phyloP scores from a whole-genome alignment of 2,113 vertebrate species.

The Sinocyclocheilus maitianheensis region DNA sequence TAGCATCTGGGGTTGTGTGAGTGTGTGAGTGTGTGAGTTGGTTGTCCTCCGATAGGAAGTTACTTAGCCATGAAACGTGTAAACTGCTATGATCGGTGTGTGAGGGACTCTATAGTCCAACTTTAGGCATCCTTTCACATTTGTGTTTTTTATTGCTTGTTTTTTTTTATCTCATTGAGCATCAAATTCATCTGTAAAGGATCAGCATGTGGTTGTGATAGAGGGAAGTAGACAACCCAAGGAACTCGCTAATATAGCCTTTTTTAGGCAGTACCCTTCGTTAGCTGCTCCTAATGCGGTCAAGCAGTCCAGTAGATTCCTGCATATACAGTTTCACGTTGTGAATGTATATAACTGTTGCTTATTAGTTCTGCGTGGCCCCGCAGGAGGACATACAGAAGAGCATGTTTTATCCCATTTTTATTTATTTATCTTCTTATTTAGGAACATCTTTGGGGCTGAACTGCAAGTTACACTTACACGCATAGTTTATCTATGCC shows the following conservation, averaged over 20 bases:
- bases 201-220: slow-evolving; percentile 49
- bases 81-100: slow-evolving; percentile 32
- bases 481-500: slow-evolving; percentile 47
- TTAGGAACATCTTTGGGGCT: slow-evolving; percentile 45
- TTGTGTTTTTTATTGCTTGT: slow-evolving; percentile 45
- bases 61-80: slow-evolving; percentile 21
- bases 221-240: not conserved
- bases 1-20: slow-evolving; percentile 45
- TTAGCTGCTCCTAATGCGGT: slow-evolving; percentile 44
- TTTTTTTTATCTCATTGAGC: slow-evolving; percentile 48
- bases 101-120: slow-evolving; percentile 11
- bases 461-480: slow-evolving; percentile 47
- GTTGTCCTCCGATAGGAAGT: not conserved
- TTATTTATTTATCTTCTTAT: slow-evolving; percentile 53
- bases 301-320: slow-evolving; percentile 37
- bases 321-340: slow-evolving; percentile 45
- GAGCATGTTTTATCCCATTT: slow-evolving; percentile 37
- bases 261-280: slow-evolving; percentile 13
- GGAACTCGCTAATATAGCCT: not conserved
- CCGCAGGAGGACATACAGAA: not conserved
- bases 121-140: slow-evolving; percentile 40
- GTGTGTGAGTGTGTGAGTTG: not conserved
- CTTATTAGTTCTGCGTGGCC: slow-evolving; percentile 36
- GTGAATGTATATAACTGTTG: slow-evolving; percentile 42
- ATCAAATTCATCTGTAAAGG: slow-evolving; percentile 33